Conservation (phyloP, 2,797 vertebrate species). For the Myripristis murdjan region DNA sequence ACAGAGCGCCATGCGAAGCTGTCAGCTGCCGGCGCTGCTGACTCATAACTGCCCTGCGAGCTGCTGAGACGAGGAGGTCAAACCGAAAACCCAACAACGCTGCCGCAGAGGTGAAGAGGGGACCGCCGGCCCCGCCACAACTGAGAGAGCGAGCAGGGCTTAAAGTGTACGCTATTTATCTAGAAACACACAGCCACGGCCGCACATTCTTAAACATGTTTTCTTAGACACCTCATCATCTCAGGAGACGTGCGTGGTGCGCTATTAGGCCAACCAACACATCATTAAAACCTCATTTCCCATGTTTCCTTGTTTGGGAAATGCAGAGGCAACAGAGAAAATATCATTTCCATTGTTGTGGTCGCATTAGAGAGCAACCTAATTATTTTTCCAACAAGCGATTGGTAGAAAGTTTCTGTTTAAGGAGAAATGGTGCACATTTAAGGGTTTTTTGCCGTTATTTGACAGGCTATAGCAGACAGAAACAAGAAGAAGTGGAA, state of each 20-base stretch:
- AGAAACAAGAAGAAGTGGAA: background rate
- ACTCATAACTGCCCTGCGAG: conserved; percentile 78
- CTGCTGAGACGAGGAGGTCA: conserved; percentile 48
- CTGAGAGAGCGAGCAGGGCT: conserved; percentile 24
- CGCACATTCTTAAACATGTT: conserved; percentile 1
- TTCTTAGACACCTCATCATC: conserved; percentile 25
- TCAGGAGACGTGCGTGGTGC: conserved; percentile 37
- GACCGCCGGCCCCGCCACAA: conserved; percentile 22
- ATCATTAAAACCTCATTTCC: conserved; percentile 62
- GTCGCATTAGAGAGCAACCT: background rate
- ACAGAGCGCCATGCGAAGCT: conserved; percentile 64
- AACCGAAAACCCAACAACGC: conserved; percentile 55
- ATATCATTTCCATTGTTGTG: conserved; percentile 21
- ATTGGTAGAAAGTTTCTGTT: background rate
- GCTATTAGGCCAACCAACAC: conserved; percentile 34
- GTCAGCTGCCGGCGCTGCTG: conserved; percentile 75
- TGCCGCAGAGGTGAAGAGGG: conserved; percentile 39
- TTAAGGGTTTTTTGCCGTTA: no score
- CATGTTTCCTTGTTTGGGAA: conserved; percentile 33
- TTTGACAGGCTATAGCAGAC: background rate
- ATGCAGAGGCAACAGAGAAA: conserved; percentile 24
- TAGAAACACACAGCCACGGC: conserved; percentile 21
- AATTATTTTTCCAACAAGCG: conserved; percentile 19
- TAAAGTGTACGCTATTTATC: conserved; percentile 51
- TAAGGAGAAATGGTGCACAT: no score